Evolutionary conservation across 2,113 vertebrate genomes (phyloP).

Genomic region (Ceuthmochares aereus): DNA sequence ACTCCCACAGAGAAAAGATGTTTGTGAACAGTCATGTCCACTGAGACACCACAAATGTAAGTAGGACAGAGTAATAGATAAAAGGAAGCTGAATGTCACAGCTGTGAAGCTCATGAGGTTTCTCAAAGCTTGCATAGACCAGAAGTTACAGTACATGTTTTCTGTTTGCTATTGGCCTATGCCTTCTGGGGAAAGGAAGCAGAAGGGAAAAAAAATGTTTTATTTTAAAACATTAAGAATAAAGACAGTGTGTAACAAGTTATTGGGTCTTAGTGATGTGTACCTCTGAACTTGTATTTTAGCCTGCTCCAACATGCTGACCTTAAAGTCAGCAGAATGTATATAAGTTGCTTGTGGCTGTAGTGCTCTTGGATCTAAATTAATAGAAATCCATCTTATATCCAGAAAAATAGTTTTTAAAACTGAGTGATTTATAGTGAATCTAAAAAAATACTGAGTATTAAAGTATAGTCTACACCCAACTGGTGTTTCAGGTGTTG

Average conservation of each 20-base stretch:
- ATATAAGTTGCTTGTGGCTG: background rate
- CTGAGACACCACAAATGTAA: background rate
- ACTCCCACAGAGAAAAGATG: background rate
- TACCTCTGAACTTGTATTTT: background rate
- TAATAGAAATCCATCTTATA: background rate
- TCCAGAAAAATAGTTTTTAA: background rate
- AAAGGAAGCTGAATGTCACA: background rate
- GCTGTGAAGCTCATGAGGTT: background rate
- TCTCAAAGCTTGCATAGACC: background rate
- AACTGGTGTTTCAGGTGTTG: background rate
- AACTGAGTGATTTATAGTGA: background rate
- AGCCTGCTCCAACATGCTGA: background rate
- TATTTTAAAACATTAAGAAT: background rate
- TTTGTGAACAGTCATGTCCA: background rate
- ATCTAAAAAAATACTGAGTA: background rate
- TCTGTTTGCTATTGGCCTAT: background rate
- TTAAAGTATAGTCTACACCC: accelerated
- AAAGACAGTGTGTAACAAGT: background rate
- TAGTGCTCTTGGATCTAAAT: background rate
- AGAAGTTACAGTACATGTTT: background rate
- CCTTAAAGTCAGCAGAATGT: background rate
- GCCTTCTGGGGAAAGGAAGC: background rate
- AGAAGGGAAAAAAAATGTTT: background rate
- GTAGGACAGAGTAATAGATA: background rate
- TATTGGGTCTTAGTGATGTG: background rate